Evolutionary conservation across 1,140 invertebrate species (phyloP).

Genomic region (Apis dorsata): DNA sequence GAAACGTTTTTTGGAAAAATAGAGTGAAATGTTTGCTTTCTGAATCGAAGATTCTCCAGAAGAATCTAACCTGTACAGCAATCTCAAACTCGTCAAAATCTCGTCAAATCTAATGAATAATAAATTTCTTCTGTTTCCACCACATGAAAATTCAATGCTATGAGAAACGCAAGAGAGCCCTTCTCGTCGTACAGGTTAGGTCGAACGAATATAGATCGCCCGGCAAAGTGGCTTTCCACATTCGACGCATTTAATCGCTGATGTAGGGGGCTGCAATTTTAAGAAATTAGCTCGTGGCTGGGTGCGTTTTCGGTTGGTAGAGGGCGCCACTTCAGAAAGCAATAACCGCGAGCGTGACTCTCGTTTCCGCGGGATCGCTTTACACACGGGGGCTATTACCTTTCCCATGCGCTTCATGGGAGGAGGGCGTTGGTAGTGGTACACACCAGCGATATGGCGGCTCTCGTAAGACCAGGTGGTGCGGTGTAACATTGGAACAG

Average conservation of each 20-base stretch:
- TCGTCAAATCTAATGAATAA: too few relatives aligned
- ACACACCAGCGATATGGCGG: conserved; percentile 43
- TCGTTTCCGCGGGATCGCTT: conserved; percentile 58
- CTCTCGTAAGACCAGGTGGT: conserved; percentile 60
- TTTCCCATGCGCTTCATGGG: conserved; percentile 53
- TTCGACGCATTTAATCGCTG: background rate
- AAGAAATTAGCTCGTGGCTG: conserved; percentile 40
- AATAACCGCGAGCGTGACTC: conserved; percentile 63
- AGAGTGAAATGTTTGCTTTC: too few relatives aligned
- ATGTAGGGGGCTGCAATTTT: conserved; percentile 21
- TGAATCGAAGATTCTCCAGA: too few relatives aligned
- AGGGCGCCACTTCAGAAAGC: conserved; percentile 54
- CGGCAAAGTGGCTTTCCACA: background rate
- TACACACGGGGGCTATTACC: conserved; percentile 52
- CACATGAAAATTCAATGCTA: too few relatives aligned
- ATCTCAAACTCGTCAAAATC: too few relatives aligned
- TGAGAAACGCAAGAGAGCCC: too few relatives aligned
- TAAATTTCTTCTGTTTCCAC: too few relatives aligned
- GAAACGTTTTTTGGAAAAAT: too few relatives aligned
- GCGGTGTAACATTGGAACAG: conserved; percentile 58
- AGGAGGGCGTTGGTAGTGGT: conserved; percentile 27
- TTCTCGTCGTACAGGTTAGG: too few relatives aligned
- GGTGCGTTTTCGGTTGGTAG: conserved; percentile 3
- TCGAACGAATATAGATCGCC: too few relatives aligned
- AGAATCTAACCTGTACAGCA: too few relatives aligned